These are phyloP conservation scores for Sebastes fasciatus DNA, from an alignment of 2,113 vertebrate genomes.

Conservation along the genomic window DNA sequence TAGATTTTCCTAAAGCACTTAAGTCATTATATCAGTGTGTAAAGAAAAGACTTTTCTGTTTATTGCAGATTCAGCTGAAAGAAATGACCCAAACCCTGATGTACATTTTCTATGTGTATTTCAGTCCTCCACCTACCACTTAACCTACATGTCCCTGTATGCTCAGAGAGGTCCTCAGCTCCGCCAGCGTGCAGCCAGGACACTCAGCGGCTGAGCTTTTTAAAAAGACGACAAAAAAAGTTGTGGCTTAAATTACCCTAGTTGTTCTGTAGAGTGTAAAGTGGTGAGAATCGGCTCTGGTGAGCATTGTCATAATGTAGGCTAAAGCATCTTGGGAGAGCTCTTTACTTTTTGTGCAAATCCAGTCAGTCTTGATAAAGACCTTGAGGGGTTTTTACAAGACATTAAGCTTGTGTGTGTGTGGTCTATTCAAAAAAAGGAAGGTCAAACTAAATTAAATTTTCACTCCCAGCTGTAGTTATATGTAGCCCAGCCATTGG, in stretches of 20 bases:
- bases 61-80: conserved; percentile 16
- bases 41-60: conserved; percentile 5
- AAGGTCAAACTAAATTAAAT: conserved; percentile 48
- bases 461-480: conserved; percentile 16
- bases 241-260: conserved; percentile 59
- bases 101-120: conserved; percentile 24
- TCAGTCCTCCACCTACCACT: conserved; percentile 34
- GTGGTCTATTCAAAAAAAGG: conserved; percentile 23
- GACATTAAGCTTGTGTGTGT: conserved; percentile 5
- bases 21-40: conserved; percentile 8
- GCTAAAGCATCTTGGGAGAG: conserved; percentile 54
- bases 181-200: neutral
- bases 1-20: conserved; percentile 27
- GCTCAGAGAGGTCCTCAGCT: neutral
- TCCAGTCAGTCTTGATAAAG: conserved; percentile 59
- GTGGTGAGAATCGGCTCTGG: conserved; percentile 42
- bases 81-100: conserved; percentile 20
- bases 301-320: conserved; percentile 65
- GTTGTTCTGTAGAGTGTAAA: conserved; percentile 73
- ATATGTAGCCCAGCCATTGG: conserved; percentile 5
- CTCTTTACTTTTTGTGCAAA: conserved; percentile 62
- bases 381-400: conserved; percentile 42
- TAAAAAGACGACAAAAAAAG: neutral
- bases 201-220: conserved; percentile 30
- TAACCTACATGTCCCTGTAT: conserved; percentile 40